Conservation (phyloP, 35 echinoderm and acorn worm species). For the Stichopus chloronotus region DNA sequence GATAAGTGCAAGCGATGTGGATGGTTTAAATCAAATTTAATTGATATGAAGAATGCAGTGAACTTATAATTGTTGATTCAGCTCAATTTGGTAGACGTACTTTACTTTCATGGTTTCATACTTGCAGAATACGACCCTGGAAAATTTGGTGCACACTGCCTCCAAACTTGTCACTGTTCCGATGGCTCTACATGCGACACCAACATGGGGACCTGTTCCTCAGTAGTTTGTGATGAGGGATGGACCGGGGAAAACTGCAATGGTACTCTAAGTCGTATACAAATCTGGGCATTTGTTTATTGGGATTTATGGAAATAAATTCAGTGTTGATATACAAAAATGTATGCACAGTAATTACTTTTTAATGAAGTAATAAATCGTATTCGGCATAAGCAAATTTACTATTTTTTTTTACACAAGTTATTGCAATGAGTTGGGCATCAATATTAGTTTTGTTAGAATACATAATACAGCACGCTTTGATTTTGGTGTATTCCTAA, state of each 20-base stretch:
- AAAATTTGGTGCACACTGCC: constrained; percentile 15
- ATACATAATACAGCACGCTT: too few species aligned
- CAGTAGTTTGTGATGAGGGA: neutral
- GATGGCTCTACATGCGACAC: neutral
- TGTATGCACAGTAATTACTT: neutral
- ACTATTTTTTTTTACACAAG: neutral
- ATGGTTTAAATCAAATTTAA: too few species aligned
- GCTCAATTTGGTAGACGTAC: too few species aligned
- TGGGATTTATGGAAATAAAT: neutral
- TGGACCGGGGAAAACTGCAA: constrained; percentile 37
- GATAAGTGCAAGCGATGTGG: too few species aligned
- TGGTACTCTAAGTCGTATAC: neutral
- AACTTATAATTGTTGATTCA: too few species aligned
- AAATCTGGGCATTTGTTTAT: neutral
- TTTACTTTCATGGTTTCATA: too few species aligned
- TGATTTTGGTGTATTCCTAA: too few species aligned
- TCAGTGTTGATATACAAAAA: neutral
- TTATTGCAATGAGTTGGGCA: neutral
- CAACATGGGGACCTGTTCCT: neutral
- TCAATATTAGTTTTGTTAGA: too few species aligned
- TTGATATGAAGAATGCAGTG: too few species aligned
- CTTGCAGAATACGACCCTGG: constrained; percentile 6
- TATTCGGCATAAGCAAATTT: neutral
- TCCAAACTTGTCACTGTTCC: constrained; percentile 15
- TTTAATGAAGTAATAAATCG: neutral